These are phyloP conservation scores for Unio delphinus DNA, from an alignment of 2,888 invertebrate species.

Conservation along the genomic window DNA sequence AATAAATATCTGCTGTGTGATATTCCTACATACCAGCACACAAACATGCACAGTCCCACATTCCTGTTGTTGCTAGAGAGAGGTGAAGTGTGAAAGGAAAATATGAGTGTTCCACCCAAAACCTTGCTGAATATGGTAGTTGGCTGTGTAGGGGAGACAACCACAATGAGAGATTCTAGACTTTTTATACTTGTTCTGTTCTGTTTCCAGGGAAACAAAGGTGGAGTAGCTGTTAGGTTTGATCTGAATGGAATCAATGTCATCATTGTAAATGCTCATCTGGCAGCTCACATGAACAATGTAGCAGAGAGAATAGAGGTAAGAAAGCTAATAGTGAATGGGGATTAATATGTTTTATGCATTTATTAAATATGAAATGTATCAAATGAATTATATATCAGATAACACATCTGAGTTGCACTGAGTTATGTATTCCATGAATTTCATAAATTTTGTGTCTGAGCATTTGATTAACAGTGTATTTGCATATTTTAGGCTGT, in stretches of 20 bases:
- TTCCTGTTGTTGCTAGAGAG: too few relatives aligned
- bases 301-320: slow-evolving; percentile 85
- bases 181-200: neutral
- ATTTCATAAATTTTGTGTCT: neutral
- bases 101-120: too few relatives aligned
- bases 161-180: neutral
- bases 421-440: neutral
- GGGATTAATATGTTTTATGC: neutral
- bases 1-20: too few relatives aligned
- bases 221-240: slow-evolving; percentile 90
- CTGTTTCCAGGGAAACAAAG: slow-evolving; percentile 90
- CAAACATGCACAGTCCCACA: too few relatives aligned
- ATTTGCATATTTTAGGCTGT: too few relatives aligned
- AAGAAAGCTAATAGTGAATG: slow-evolving; percentile 13
- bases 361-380: neutral
- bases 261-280: slow-evolving; percentile 90
- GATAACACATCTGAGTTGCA: neutral
- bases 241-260: slow-evolving; percentile 90
- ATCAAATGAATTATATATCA: neutral
- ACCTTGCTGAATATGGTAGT: too few relatives aligned
- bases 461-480: too few relatives aligned
- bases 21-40: too few relatives aligned
- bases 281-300: slow-evolving; percentile 90
- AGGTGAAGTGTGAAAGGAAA: too few relatives aligned
- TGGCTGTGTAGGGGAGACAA: neutral